A percentile compares a stretch with the other conserved stretches of the same genome.
Evolutionary conservation across 53 echinoderm and acorn worm genomes (phyloP).

Genomic region (Paracentrotus lividus): DNA sequence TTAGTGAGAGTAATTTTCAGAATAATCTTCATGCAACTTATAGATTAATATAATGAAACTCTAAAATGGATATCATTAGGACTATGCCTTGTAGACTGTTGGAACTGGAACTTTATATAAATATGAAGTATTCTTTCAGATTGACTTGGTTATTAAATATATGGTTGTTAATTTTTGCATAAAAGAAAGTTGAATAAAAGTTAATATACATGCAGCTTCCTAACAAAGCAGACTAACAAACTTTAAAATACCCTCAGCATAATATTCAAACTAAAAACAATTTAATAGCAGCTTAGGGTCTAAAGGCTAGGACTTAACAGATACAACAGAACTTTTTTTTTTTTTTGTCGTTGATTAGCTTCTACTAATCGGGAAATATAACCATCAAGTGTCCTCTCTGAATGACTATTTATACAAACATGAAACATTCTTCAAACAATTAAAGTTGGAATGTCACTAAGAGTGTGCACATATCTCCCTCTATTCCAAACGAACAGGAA

Average conservation of each 20-base stretch:
- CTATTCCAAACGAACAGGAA: background rate
- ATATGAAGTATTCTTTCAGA: background rate
- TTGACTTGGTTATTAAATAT: background rate
- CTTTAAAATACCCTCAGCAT: background rate
- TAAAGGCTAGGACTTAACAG: background rate
- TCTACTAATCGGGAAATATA: background rate
- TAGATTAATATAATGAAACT: background rate
- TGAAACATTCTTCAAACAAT: conserved; percentile 6
- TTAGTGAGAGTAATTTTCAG: background rate
- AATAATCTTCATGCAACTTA: background rate
- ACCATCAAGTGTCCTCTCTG: background rate
- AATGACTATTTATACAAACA: conserved; percentile 58
- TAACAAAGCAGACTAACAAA: conserved; percentile 5
- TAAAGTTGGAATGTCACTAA: conserved; percentile 58
- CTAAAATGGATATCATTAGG: background rate
- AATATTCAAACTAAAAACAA: background rate
- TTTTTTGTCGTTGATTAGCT: no score
- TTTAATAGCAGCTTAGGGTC: background rate
- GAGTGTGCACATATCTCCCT: background rate
- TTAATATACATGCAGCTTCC: background rate
- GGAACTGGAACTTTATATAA: background rate
- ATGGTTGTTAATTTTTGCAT: background rate
- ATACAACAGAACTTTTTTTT: background rate
- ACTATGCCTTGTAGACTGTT: background rate
- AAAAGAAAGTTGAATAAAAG: background rate